Evolutionary conservation across 2,113 vertebrate genomes (phyloP).

Genomic region (Labeo rohita): DNA sequence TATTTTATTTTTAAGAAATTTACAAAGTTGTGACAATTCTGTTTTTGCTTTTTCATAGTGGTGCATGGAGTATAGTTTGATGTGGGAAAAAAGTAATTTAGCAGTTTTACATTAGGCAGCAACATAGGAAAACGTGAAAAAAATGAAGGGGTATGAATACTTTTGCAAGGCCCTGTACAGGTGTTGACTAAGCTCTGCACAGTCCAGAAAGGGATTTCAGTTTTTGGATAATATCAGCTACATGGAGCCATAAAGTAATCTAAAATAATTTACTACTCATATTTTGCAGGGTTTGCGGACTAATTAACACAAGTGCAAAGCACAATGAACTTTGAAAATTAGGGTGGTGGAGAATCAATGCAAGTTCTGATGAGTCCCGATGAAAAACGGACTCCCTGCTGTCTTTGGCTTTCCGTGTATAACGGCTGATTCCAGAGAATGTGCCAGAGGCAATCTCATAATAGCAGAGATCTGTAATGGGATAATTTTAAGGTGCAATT

Average conservation of each 20-base stretch:
- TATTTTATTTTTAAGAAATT: no score
- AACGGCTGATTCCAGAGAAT: neutral
- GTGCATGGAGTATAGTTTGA: no score
- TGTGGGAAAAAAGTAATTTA: no score
- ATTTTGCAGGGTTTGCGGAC: constrained; percentile 35
- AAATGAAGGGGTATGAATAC: no score
- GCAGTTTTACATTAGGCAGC: no score
- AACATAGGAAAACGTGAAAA: no score
- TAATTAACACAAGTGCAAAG: constrained; percentile 56
- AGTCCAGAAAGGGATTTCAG: neutral
- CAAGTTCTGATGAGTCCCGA: neutral
- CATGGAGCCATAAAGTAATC: constrained; percentile 53
- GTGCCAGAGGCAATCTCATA: constrained; percentile 22
- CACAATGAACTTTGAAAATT: neutral
- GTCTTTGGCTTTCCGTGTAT: neutral
- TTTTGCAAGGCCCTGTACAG: no score
- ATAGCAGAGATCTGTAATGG: constrained; percentile 14
- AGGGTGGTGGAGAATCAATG: neutral
- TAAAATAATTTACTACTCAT: constrained; percentile 62
- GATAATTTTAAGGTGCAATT: constrained; percentile 27
- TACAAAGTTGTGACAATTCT: no score
- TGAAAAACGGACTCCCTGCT: neutral
- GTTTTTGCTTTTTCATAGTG: no score
- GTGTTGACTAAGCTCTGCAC: no score
- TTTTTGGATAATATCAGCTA: constrained; percentile 54